Base-by-base conservation (phyloP, 2,888 invertebrate species). In the Siphlonurus alternatus region DNA sequence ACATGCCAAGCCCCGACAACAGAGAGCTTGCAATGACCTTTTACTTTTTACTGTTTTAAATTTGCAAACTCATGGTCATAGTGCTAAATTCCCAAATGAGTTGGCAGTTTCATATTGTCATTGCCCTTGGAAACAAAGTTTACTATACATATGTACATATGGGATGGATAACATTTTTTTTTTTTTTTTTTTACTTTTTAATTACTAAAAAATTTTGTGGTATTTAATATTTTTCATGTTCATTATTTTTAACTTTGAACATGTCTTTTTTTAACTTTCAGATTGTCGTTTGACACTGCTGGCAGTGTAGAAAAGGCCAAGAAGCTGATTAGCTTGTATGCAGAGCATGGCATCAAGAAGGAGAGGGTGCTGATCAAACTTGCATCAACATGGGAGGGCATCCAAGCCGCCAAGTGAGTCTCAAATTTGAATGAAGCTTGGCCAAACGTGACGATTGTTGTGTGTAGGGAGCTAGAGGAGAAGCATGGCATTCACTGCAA, bases 361-460 rank as follows among this genome's bases (percentile, higher is more conserved):
- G 93, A 98, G 19, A 83, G 99, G 64, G 87, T 99, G 74, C 82
- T 99, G 22, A 98, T 99, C 69, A 99, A 99, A 77, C 79, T 99
- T 68, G 95, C 97, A 0, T 94, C 97, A 1, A 98, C 99, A 0
- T 99, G 99, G 99, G 99, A 99, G 79, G 98, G 99, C 25, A 97
- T 99, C 68, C 92, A 97, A 79, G 98, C 98, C 38, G 99, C 96
- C 23, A 90, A 84, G 93, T 93, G 79, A 78, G 79, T 70, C 24
- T 60, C 64, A 66, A 61, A 20, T n/a, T n/a, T n/a, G n/a, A n/a
- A n/a, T n/a, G n/a, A n/a, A n/a, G n/a, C n/a, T n/a, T n/a, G 3
- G 22, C 23, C 5, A 7, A 61, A 61, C 25, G 1, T 22, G 2
- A 1, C 18, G n/a, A 18, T n/a, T n/a, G n/a, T n/a, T n/a, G n/a